Conservation (phyloP, 2,888 invertebrate species). For the Nemotelus nigrinus region DNA sequence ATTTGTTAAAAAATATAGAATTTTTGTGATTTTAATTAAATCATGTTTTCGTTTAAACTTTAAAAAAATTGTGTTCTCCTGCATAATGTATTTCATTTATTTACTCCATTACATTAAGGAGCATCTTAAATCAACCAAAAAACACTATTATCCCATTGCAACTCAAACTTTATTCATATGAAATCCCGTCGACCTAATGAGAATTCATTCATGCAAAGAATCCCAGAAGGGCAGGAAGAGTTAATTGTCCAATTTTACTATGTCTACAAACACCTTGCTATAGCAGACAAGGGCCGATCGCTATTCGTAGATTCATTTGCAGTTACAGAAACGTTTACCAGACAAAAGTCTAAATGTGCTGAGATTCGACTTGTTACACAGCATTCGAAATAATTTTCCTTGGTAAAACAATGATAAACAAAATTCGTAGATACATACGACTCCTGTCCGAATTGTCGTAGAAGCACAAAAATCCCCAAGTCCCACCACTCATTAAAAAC, state of each 20-base stretch:
- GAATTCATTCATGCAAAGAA: not conserved
- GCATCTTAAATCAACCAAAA: too few species aligned
- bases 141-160: too few species aligned
- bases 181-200: too few species aligned
- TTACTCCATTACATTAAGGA: too few species aligned
- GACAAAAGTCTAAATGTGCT: not conserved
- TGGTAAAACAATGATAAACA: not conserved
- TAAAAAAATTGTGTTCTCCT: too few species aligned
- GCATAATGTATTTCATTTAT: too few species aligned
- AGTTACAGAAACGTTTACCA: not conserved
- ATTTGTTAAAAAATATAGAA: too few species aligned
- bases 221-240: conserved; percentile 14
- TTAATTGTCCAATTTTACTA: conserved; percentile 46
- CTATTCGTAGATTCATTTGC: not conserved
- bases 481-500: conserved; percentile 43
- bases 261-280: conserved; percentile 29
- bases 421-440: not conserved
- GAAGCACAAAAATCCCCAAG: conserved; percentile 32
- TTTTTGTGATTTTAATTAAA: too few species aligned
- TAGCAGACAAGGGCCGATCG: not conserved
- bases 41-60: too few species aligned
- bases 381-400: not conserved
- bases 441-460: not conserved
- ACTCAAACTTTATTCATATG: too few species aligned
- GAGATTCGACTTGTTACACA: conserved; percentile 1